Conservation (phyloP, 2,113 vertebrate genomes). For the Diphyllodes magnificus region DNA sequence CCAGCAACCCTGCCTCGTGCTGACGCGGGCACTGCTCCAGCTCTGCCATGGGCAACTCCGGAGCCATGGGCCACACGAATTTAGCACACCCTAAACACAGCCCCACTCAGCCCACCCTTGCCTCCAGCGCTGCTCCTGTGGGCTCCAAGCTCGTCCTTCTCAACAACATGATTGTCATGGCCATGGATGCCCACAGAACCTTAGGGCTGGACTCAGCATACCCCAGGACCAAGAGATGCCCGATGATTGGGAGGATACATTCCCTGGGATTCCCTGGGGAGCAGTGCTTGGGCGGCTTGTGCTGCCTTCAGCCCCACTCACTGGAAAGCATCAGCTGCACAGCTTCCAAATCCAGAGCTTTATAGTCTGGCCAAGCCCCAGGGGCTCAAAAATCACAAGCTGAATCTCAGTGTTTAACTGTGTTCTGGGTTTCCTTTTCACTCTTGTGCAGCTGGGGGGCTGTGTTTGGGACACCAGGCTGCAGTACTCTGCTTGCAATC, state of each 20-base stretch:
- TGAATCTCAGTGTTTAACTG: conserved; percentile 5
- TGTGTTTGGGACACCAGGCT: not conserved
- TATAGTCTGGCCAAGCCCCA: conserved; percentile 58
- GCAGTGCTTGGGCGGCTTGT: accelerated
- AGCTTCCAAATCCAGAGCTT: conserved; percentile 41
- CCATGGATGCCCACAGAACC: not conserved
- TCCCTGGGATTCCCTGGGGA: not conserved
- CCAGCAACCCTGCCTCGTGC: accelerated
- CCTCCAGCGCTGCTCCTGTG: accelerated
- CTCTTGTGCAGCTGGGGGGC: not conserved
- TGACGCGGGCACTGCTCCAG: accelerated
- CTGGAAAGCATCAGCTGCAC: not conserved
- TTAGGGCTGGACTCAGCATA: not conserved
- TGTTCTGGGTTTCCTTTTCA: not conserved
- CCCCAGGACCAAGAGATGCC: not conserved
- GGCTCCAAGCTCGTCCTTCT: not conserved
- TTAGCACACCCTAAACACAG: not conserved
- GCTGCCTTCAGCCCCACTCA: not conserved
- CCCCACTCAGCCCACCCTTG: not conserved
- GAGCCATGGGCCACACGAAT: not conserved
- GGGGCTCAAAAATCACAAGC: conserved; percentile 31
- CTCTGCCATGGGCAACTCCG: accelerated
- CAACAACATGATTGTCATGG: not conserved
- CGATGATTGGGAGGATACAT: accelerated
- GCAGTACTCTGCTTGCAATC: not conserved